Percentiles rank a stretch among this genome's conserved stretches.
These are phyloP conservation scores for Cyanocitta stelleri DNA, from an alignment of 2,113 vertebrate genomes.

Conservation along the genomic window DNA sequence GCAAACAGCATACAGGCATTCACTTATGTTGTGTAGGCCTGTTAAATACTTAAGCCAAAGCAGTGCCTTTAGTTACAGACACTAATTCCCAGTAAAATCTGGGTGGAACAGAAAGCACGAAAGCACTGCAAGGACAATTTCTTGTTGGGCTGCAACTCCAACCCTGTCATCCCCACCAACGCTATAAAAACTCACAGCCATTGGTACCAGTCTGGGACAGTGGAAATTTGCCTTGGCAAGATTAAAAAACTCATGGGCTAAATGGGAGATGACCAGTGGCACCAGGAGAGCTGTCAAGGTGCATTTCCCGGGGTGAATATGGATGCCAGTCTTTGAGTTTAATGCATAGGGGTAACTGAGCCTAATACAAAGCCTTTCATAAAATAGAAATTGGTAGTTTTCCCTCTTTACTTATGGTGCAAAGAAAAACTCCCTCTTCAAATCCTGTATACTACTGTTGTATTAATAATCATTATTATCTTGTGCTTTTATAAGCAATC, in stretches of 20 bases:
- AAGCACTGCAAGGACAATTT: not conserved
- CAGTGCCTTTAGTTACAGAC: not conserved
- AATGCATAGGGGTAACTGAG: not conserved
- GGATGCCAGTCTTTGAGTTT: not conserved
- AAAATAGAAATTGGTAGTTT: not conserved
- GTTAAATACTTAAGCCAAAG: not conserved
- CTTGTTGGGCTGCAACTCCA: not conserved
- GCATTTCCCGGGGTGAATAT: not conserved
- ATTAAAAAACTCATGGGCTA: rapidly evolving
- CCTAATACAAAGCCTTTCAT: not conserved
- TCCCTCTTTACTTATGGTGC: not conserved
- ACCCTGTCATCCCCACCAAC: rapidly evolving
- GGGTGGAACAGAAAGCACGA: not conserved
- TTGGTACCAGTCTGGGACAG: rapidly evolving
- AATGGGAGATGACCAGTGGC: not conserved
- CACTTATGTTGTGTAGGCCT: not conserved
- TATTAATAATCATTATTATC: not conserved
- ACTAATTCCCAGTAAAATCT: not conserved
- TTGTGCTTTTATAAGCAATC: not conserved
- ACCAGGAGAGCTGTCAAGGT: not conserved
- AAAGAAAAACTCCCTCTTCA: not conserved
- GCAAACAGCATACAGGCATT: not conserved
- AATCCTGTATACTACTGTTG: not conserved
- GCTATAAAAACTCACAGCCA: not conserved
- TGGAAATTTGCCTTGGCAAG: not conserved